Conservation (phyloP, 2,888 invertebrate genomes). For the Entomobrya multifasciata region DNA sequence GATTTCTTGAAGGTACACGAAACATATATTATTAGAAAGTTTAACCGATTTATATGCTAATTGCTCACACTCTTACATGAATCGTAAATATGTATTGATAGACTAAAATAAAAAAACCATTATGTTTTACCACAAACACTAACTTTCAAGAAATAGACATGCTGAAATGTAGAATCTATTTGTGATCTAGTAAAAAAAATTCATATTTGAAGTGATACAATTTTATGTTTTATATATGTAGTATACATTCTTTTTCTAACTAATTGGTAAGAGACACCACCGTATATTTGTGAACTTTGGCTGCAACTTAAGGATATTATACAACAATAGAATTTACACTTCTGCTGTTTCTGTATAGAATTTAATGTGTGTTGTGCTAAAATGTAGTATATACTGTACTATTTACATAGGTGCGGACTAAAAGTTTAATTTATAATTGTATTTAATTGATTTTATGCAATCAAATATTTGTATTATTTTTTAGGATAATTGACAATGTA, state of each 20-base stretch:
- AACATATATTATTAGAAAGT: conserved; percentile 29
- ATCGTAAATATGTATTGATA: too few relatives aligned
- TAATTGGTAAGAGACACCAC: conserved; percentile 41
- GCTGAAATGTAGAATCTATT: too few relatives aligned
- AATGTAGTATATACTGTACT: background rate
- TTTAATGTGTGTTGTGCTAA: too few relatives aligned
- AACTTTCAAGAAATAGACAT: too few relatives aligned
- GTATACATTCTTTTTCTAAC: background rate
- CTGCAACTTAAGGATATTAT: conserved; percentile 25
- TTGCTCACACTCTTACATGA: too few relatives aligned
- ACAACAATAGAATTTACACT: background rate
- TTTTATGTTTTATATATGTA: too few relatives aligned
- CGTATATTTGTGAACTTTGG: conserved; percentile 23
- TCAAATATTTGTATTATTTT: background rate
- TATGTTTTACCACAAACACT: too few relatives aligned
- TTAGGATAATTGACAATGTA: too few relatives aligned
- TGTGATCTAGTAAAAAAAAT: too few relatives aligned
- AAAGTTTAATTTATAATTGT: background rate
- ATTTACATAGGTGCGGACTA: background rate
- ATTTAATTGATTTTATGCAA: background rate
- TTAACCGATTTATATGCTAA: background rate
- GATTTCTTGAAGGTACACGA: conserved; percentile 58
- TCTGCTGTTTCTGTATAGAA: too few relatives aligned
- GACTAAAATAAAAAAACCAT: too few relatives aligned
- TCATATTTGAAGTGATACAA: too few relatives aligned